These are phyloP conservation scores for Prorops nasuta DNA, from an alignment of 1,140 invertebrate genomes.

Conservation along the genomic window DNA sequence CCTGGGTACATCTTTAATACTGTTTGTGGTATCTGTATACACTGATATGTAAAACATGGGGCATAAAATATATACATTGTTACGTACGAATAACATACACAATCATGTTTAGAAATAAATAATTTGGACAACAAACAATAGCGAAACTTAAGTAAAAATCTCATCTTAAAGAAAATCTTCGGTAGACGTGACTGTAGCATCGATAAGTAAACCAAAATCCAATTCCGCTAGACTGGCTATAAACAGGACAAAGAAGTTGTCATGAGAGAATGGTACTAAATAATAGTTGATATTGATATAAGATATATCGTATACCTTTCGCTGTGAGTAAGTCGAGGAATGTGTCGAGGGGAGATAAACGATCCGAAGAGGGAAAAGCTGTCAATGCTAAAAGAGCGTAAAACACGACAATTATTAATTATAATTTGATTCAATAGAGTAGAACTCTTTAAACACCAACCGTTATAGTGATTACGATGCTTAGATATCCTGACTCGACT, in stretches of 20 bases:
- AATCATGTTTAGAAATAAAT: no score
- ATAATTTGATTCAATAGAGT: no score
- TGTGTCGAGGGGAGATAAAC: constrained; percentile 76
- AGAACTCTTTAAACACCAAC: constrained; percentile 21
- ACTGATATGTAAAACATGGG: no score
- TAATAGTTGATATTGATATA: background rate
- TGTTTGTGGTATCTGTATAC: no score
- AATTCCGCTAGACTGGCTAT: constrained; percentile 74
- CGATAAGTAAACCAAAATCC: constrained; percentile 78
- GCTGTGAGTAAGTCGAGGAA: constrained; percentile 82
- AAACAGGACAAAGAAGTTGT: constrained; percentile 28
- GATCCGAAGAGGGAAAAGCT: constrained; percentile 70
- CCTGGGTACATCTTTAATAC: no score
- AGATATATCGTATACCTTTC: constrained; percentile 67
- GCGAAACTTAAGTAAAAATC: no score
- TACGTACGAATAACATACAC: no score
- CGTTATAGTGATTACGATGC: constrained; percentile 47
- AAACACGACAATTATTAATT: no score
- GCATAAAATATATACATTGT: no score
- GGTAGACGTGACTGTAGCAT: constrained; percentile 69
- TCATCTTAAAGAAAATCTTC: constrained; percentile 57
- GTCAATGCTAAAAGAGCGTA: constrained; percentile 66
- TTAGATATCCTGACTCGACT: constrained; percentile 47
- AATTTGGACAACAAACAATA: no score
- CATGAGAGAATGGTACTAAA: background rate